Evolutionary conservation across 2,888 invertebrate species (phyloP).

Genomic region (Megalurothrips usitatus): DNA sequence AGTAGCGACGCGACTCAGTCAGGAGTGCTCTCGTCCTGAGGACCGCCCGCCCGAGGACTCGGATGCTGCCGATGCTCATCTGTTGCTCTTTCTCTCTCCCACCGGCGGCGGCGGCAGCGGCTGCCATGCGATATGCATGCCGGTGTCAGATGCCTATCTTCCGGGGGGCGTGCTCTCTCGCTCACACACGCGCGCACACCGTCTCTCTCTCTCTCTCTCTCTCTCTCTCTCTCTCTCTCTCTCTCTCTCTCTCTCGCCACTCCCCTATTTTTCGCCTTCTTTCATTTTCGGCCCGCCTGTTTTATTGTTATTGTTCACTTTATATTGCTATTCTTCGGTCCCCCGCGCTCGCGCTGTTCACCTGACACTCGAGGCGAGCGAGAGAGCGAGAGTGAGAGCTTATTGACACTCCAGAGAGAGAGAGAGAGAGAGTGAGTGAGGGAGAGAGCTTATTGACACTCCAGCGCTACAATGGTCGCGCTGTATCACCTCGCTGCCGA

Average conservation of each 20-base stretch:
- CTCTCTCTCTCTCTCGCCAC: background rate
- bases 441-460: background rate
- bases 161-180: background rate
- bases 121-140: too few species aligned
- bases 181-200: background rate
- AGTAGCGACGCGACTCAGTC: background rate
- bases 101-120: background rate
- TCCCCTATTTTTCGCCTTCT: background rate
- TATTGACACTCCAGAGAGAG: background rate
- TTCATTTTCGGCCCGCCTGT: background rate
- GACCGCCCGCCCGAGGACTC: background rate
- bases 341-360: background rate
- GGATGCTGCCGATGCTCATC: background rate
- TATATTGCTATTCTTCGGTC: constrained; percentile 8
- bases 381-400: too few species aligned
- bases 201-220: background rate
- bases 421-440: background rate
- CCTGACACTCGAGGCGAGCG: background rate
- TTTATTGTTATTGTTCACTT: constrained; percentile 16
- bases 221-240: background rate
- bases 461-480: background rate
- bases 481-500: background rate
- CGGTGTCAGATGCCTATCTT: constrained; percentile 6
- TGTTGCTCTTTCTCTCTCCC: background rate
- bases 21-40: background rate